Base-by-base conservation (phyloP, 2,113 vertebrate genomes). In the Pseudorasbora parva region DNA sequence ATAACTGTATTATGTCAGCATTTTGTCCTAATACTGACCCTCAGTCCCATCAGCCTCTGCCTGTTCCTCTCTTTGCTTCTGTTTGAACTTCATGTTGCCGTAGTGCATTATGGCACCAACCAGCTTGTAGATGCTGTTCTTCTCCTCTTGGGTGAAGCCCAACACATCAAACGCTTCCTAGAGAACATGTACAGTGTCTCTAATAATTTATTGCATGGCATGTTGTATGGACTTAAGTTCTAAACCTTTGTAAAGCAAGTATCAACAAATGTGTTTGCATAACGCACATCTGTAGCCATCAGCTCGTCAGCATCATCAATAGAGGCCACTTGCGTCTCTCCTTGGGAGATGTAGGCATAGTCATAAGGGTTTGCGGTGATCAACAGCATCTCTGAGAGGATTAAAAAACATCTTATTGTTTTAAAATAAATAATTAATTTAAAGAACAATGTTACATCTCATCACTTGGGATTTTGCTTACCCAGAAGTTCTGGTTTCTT, bases 401-500 rank as follows among this genome's bases (percentile, higher is more conserved):
- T 25, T 30, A 30, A n/a, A 43, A 45, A 15, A 1, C 0, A 72
- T 23, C 33, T 33, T 4, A 33, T 33, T 33, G n/a, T 25, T 14
- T 68, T 15, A 21, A 27, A 76, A 37, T 43, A 47, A 49, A 79
- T 82, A 71, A 41, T n/a, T n/a, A n/a, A n/a, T n/a, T n/a, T n/a
- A 12, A 41, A 15, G 78, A 3, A 84, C 23, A 64, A 68, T 17
- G 0, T 10, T n/a, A 10, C 47, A 6, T 33, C 30, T 49, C 19
- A n/a, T 66, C 27, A 76, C 37, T 68, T 90, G 66, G 30, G 21
- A 74, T 30, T 78, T 47, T 81, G n/a, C 96, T 97, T 92, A 97
- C 96, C 97, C 51, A 97, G 93, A 45, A 97, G 93, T 81, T 98
- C 96, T 0, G 96, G 96, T 90, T 96, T 98, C 41, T 92, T 94